These are phyloP conservation scores for Sphaerophoria taeniata DNA, from an alignment of 2,888 invertebrate genomes.

Conservation along the genomic window DNA sequence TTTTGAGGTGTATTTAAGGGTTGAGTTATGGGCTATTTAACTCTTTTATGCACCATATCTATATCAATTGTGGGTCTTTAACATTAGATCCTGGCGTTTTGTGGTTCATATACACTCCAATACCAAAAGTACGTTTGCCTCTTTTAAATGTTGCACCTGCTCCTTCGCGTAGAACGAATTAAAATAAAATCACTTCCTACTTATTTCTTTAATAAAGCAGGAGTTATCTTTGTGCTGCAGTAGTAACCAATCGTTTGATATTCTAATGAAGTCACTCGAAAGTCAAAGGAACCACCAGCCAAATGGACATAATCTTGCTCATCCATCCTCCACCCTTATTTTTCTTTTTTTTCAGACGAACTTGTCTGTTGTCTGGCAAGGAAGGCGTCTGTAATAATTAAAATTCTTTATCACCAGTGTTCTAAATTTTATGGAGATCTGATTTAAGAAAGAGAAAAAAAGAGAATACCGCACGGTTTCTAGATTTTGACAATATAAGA, in stretches of 20 bases:
- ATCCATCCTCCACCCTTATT: slow-evolving; percentile 26
- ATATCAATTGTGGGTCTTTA: neutral
- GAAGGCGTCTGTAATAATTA: slow-evolving; percentile 73
- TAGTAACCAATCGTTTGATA: slow-evolving; percentile 69
- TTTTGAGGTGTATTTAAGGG: slow-evolving; percentile 42
- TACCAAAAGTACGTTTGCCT: too few species aligned
- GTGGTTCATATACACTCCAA: too few species aligned
- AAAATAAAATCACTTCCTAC: too few species aligned
- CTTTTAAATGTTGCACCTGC: neutral
- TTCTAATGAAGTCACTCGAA: slow-evolving; percentile 68
- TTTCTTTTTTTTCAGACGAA: slow-evolving; percentile 16
- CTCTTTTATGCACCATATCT: neutral
- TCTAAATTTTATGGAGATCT: slow-evolving; percentile 74
- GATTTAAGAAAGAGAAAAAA: slow-evolving; percentile 56
- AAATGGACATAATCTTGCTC: slow-evolving; percentile 64
- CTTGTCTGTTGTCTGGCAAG: slow-evolving; percentile 68
- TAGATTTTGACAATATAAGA: slow-evolving; percentile 57
- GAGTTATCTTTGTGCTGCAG: slow-evolving; percentile 33
- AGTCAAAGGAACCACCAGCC: slow-evolving; percentile 40
- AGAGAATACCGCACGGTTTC: slow-evolving; percentile 51
- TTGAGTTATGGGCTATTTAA: slow-evolving; percentile 16
- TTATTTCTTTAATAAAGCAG: neutral
- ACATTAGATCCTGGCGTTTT: too few species aligned
- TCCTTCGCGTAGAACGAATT: neutral
- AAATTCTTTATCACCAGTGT: slow-evolving; percentile 75